Conservation (phyloP, 2,888 invertebrate genomes). For the Lycaena phlaeas region DNA sequence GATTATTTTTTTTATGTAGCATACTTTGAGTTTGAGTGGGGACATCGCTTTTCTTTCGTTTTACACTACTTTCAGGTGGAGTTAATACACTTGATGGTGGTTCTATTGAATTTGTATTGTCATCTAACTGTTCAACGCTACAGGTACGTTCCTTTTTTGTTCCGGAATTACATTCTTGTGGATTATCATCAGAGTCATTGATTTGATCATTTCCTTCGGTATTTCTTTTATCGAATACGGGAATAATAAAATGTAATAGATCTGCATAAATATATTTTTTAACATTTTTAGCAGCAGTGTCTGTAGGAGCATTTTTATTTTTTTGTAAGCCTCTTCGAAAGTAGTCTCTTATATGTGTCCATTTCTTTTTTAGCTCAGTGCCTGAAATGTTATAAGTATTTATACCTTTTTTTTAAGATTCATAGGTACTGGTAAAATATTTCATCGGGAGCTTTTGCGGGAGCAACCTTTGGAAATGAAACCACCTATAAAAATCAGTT, state of each 20-base stretch:
- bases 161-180: background rate
- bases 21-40: no score
- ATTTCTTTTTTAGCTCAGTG: constrained; percentile 16
- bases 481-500: constrained; percentile 8
- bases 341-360: constrained; percentile 16
- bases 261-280: constrained; percentile 17
- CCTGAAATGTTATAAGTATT: constrained; percentile 14
- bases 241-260: constrained; percentile 16
- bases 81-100: background rate
- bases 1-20: no score
- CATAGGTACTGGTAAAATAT: background rate
- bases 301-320: constrained; percentile 14
- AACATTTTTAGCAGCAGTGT: constrained; percentile 15
- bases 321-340: constrained; percentile 14
- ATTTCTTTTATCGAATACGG: constrained; percentile 14
- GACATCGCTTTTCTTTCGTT: constrained; percentile 1
- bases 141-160: no score
- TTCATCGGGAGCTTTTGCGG: background rate
- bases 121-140: background rate
- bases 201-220: constrained; percentile 12
- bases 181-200: constrained; percentile 11
- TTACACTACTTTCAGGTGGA: background rate
- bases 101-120: background rate
- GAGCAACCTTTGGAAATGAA: constrained; percentile 15
- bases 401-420: background rate